Conservation (phyloP, 2,113 vertebrate genomes). For the Mormyrus iriodes region DNA sequence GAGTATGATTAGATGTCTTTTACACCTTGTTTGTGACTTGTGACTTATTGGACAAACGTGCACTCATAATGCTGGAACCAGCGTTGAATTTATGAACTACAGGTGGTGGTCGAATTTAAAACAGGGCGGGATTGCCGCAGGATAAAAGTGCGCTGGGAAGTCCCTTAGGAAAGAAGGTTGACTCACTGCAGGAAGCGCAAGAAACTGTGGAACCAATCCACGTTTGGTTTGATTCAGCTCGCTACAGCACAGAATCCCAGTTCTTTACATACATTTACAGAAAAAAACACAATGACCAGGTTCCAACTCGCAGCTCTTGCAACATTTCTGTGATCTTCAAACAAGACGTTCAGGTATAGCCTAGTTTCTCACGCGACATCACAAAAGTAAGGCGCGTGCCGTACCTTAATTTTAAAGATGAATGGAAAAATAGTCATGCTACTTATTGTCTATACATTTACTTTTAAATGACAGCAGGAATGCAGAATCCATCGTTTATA, state of each 20-base stretch:
- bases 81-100: not conserved
- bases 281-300: not conserved
- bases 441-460: not conserved
- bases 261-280: not conserved
- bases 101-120: constrained; percentile 14
- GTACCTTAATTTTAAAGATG: not conserved
- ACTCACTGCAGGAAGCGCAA: constrained; percentile 18
- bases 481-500: not conserved
- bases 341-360: not conserved
- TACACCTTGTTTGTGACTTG: not conserved
- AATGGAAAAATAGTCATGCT: not conserved
- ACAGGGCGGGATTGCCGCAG: constrained; percentile 17
- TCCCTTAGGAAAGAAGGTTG: constrained; percentile 4
- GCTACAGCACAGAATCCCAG: not conserved
- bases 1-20: not conserved
- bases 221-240: not conserved
- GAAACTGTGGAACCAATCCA: constrained; percentile 13
- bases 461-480: not conserved
- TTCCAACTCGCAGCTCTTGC: not conserved
- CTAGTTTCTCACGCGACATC: not conserved
- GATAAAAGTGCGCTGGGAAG: constrained; percentile 6
- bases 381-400: not conserved
- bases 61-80: not conserved
- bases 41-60: not conserved
- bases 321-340: not conserved